Conservation (phyloP, 2,113 vertebrate species). For the Onychostoma macrolepis region DNA sequence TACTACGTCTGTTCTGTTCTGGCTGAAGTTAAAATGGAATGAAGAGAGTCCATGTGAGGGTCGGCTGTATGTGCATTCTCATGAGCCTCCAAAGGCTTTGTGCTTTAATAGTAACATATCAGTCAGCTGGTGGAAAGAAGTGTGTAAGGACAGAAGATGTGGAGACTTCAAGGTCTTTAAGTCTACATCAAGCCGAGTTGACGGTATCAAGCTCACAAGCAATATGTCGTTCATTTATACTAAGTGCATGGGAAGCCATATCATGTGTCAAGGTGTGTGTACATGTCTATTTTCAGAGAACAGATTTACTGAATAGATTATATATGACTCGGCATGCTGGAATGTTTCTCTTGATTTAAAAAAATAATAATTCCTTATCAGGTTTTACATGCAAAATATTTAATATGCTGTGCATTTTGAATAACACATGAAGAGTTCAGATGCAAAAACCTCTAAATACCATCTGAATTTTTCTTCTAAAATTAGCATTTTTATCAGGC, state of each 20-base stretch:
- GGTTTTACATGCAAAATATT: neutral
- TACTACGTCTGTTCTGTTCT: neutral
- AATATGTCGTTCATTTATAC: accelerated
- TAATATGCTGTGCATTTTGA: neutral
- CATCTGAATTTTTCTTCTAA: too few relatives aligned
- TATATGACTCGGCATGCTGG: neutral
- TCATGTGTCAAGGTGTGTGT: constrained; percentile 59
- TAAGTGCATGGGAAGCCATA: accelerated
- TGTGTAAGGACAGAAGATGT: constrained; percentile 52
- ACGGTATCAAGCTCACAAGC: neutral
- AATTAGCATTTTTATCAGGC: too few relatives aligned
- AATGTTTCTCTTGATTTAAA: neutral
- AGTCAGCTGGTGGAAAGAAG: accelerated
- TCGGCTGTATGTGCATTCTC: neutral
- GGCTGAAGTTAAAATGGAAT: constrained; percentile 12
- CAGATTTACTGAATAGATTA: neutral
- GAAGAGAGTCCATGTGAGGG: constrained; percentile 28
- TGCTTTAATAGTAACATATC: neutral
- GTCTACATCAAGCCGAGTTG: accelerated
- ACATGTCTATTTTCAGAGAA: too few relatives aligned
- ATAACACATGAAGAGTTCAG: too few relatives aligned
- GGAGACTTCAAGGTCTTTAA: neutral
- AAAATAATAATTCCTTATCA: neutral
- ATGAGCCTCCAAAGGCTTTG: neutral
- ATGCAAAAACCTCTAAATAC: too few relatives aligned